Conservation (phyloP, 2,797 vertebrate genomes). For the Lacerta bilineata region DNA sequence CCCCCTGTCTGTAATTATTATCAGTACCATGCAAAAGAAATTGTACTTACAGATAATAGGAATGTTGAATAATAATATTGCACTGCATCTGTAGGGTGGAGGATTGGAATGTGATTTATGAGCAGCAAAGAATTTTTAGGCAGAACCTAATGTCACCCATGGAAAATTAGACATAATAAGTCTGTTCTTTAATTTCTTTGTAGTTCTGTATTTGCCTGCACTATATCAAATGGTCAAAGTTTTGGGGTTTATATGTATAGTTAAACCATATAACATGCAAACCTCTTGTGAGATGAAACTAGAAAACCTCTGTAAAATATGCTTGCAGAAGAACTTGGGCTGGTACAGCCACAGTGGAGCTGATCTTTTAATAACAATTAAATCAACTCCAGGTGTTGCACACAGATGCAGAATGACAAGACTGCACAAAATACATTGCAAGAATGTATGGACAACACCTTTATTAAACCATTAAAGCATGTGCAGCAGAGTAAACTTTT, state of each 20-base stretch:
- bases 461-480: background rate
- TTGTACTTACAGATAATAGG: background rate
- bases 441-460: background rate
- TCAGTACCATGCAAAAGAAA: background rate
- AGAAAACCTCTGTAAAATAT: background rate
- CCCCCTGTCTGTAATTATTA: background rate
- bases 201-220: background rate
- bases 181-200: background rate
- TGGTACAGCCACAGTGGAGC: background rate
- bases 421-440: background rate
- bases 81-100: background rate
- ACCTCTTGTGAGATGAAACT: background rate
- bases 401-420: background rate
- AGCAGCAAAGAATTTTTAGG: background rate
- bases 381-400: background rate
- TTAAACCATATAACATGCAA: background rate
- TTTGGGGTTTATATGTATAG: background rate
- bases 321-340: background rate
- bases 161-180: too few species aligned
- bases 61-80: background rate
- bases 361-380: background rate
- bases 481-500: background rate
- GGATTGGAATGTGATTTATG: background rate
- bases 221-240: background rate
- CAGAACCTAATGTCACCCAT: background rate